Percentiles rank a stretch among this genome's conserved stretches.
phyloP scores from a whole-genome alignment of 1,140 invertebrate species.

The Drosophila parabipectinata region DNA sequence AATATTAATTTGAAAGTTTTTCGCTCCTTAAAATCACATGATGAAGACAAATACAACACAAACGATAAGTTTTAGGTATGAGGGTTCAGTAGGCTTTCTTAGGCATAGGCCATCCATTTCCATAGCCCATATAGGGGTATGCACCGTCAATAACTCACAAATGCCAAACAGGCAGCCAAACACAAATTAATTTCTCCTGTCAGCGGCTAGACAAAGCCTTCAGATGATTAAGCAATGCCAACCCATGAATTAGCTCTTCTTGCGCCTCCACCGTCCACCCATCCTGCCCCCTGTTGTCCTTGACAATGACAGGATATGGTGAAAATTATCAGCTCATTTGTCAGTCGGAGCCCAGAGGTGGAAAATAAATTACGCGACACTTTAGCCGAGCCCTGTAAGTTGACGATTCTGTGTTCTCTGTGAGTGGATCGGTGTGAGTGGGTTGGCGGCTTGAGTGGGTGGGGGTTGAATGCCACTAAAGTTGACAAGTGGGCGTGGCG shows the following conservation, averaged over 20 bases:
- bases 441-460: background rate
- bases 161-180: slow-evolving; percentile 28
- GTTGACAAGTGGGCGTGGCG: slow-evolving; percentile 26
- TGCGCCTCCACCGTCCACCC: background rate
- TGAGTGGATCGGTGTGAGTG: slow-evolving; percentile 10
- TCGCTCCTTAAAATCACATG: background rate
- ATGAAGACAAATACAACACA: slow-evolving; percentile 3
- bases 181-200: slow-evolving; percentile 56
- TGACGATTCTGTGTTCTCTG: slow-evolving; percentile 47
- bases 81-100: background rate
- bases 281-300: slow-evolving; percentile 10
- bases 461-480: slow-evolving; percentile 6
- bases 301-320: slow-evolving; percentile 41
- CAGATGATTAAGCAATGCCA: slow-evolving; percentile 34
- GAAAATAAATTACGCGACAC: slow-evolving; percentile 63
- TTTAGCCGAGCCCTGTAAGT: slow-evolving; percentile 43
- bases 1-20: slow-evolving; percentile 23
- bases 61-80: background rate
- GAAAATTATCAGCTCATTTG: slow-evolving; percentile 61
- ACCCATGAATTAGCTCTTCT: slow-evolving; percentile 38
- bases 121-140: slow-evolving; percentile 10
- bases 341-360: slow-evolving; percentile 53
- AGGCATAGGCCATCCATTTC: slow-evolving; percentile 7
- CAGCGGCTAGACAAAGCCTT: slow-evolving; percentile 48
- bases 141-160: slow-evolving; percentile 27